Percentiles rank a stretch among this genome's conserved stretches.
Conservation (phyloP, 2,113 vertebrate species). For the Condylura cristata region DNA sequence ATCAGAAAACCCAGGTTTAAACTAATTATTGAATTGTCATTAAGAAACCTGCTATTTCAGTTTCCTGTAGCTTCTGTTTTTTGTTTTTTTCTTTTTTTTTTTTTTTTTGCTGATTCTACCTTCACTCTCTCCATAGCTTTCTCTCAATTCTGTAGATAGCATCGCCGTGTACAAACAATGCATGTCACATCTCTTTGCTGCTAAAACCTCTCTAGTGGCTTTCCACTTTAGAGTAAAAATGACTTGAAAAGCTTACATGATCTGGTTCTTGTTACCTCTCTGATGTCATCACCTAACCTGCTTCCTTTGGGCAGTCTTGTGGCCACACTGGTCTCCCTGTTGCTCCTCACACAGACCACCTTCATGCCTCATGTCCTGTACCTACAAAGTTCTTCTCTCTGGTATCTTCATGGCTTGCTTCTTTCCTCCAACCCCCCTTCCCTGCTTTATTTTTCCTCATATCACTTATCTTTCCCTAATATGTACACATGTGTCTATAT, state of each 20-base stretch:
- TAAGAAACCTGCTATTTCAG: not conserved
- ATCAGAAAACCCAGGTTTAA: not conserved
- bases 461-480: not conserved
- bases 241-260: not conserved
- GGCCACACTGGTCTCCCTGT: not conserved
- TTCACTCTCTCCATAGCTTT: not conserved
- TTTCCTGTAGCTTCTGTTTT: not conserved
- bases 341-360: not conserved
- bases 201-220: not conserved
- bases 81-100: too few species aligned
- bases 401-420: not conserved
- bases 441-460: not conserved
- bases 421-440: not conserved
- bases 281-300: not conserved
- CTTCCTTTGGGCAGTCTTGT: not conserved
- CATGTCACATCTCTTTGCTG: not conserved
- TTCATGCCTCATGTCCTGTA: not conserved
- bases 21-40: not conserved
- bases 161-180: not conserved
- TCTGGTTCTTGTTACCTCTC: not conserved
- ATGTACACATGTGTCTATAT: not conserved
- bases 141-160: not conserved
- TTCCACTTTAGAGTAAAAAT: not conserved
- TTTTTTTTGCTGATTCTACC: not conserved
- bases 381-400: not conserved